Evolutionary conservation across 2,888 invertebrate genomes (phyloP), one percentile per base, ranked within the genome.

Genomic region (Hemistola chrysoprasaria): DNA sequence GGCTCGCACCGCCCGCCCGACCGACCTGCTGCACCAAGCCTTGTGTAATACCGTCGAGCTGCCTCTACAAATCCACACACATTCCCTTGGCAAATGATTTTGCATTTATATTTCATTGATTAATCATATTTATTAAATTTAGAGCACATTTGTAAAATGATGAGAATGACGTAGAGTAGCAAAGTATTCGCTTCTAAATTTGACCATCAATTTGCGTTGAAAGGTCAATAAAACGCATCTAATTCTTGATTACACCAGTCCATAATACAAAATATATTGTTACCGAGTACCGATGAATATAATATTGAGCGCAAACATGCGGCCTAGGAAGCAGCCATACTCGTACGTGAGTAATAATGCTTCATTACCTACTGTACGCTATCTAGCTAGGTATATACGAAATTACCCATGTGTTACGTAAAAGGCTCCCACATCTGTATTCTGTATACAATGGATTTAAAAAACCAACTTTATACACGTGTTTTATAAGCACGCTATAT

Each of bases 1-100:
- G 73, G 66, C 76, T 71, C 73, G 76, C 69, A 68, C 73, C 75
- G 78, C 74, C 73, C 75, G 78, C 74, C 71, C 62, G 73, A 64
- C 65, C 82, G 80, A 78, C 78, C 80, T 71, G 81, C 78, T 68
- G 78, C 70, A 62, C 62, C 70, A 67, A 76, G 78, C 77, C 87
- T 87, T 87, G 85, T 87, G 86, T 75, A 87, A 86, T 78, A 77
- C 77, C 77, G 76, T 66, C 56, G 59, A 59, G 57, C 55, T 53
- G 57, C 54, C 53, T 50, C 53, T 38, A 46, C 46, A 36, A 45
- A 43, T 37, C 43, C 27, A 45, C 47, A 45, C 20, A 50, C 41
- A 43, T 43, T 56, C 41, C 29, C 45, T 52, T 41, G 34, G 16
- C 16, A 34, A 25, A 22, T 30, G 26, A 22, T 26, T 23, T 8